Percentiles rank a stretch among this genome's conserved stretches.
phyloP scores from a whole-genome alignment of 2,113 vertebrate species.

The Oceanodroma tethys region DNA sequence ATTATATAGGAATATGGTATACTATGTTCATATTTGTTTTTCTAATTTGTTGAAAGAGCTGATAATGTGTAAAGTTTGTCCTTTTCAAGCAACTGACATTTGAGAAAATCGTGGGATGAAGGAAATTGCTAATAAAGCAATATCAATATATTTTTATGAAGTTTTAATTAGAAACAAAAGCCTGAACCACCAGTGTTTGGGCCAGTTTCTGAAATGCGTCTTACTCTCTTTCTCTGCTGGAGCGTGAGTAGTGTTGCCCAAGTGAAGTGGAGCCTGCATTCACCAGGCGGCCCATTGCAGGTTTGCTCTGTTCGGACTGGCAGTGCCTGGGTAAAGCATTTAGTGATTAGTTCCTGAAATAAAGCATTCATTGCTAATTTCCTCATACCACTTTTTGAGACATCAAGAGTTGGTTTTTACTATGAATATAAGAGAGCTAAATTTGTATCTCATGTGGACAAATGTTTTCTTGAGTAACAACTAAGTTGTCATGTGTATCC shows the following conservation, averaged over 20 bases:
- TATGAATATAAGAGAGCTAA: neutral
- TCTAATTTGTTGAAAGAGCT: constrained; percentile 40
- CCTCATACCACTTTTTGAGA: neutral
- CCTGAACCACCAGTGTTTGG: neutral
- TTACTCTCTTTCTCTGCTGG: neutral
- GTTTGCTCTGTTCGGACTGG: neutral
- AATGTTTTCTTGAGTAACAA: neutral
- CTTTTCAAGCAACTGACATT: constrained; percentile 50
- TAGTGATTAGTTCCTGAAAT: neutral
- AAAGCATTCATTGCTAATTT: neutral
- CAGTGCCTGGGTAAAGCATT: neutral
- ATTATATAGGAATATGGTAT: constrained; percentile 58
- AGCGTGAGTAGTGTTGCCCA: neutral
- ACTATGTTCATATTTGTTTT: constrained; percentile 60
- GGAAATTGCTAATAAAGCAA: constrained; percentile 8
- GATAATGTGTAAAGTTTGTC: constrained; percentile 24
- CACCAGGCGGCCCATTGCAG: no score
- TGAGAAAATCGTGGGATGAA: constrained; percentile 14
- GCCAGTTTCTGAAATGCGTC: neutral
- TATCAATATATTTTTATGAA: constrained; percentile 22
- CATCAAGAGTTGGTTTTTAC: neutral
- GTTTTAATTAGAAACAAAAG: constrained; percentile 12
- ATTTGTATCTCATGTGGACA: neutral
- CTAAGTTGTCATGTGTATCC: neutral
- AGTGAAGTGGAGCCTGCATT: neutral